These are phyloP conservation scores for Chelonus insularis DNA, from an alignment of 1,140 invertebrate genomes.

Conservation along the genomic window DNA sequence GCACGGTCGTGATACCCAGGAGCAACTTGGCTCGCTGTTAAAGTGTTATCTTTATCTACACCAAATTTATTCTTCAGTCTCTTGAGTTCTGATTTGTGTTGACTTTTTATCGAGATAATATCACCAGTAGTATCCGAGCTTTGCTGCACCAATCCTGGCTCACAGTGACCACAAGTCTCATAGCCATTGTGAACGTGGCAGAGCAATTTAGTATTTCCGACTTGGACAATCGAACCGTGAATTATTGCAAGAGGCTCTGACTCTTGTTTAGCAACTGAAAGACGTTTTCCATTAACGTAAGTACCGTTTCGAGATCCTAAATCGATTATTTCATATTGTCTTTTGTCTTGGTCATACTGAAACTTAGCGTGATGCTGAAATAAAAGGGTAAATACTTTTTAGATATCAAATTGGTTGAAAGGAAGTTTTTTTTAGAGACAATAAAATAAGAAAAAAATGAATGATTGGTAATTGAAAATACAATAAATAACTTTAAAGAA, in stretches of 20 bases:
- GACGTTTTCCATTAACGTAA: conserved; percentile 74
- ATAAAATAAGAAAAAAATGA: not conserved
- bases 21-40: conserved; percentile 45
- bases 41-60: conserved; percentile 63
- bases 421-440: too few relatives aligned
- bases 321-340: conserved; percentile 74
- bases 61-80: conserved; percentile 84
- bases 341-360: conserved; percentile 65
- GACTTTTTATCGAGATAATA: conserved; percentile 43
- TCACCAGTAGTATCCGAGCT: conserved; percentile 29
- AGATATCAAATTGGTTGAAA: not conserved
- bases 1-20: conserved; percentile 78
- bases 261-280: conserved; percentile 73
- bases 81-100: conserved; percentile 74
- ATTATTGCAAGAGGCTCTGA: conserved; percentile 66
- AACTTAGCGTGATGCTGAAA: conserved; percentile 76
- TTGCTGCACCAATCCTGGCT: conserved; percentile 74
- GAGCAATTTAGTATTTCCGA: conserved; percentile 75
- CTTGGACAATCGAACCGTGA: conserved; percentile 76
- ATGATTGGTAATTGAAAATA: conserved; percentile 9
- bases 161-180: conserved; percentile 87
- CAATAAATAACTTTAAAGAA: conserved; percentile 4
- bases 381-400: not conserved
- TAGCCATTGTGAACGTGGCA: conserved; percentile 85
- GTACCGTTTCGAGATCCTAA: conserved; percentile 87